These are phyloP conservation scores for Magallana angulata DNA, from an alignment of 1,140 invertebrate species.

Conservation along the genomic window DNA sequence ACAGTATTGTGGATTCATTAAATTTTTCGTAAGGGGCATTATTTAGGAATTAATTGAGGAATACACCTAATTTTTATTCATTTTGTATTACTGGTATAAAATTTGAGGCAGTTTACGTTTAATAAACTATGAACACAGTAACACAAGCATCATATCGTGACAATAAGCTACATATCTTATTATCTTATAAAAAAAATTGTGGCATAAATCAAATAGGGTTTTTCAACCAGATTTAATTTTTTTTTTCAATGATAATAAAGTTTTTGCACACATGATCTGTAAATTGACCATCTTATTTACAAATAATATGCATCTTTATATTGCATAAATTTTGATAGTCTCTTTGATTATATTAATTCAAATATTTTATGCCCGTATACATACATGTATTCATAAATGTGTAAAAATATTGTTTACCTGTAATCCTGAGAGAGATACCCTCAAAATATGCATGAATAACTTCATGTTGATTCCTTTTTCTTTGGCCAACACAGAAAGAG, in stretches of 20 bases:
- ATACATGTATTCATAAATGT: not conserved
- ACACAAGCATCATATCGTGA: too few species aligned
- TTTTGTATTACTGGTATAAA: too few species aligned
- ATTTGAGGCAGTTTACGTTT: too few species aligned
- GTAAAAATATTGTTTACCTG: not conserved
- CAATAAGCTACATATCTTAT: too few species aligned
- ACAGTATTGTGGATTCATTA: not conserved
- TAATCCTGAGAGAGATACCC: constrained; percentile 38
- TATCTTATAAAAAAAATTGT: too few species aligned
- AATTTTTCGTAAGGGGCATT: not conserved
- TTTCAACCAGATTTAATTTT: too few species aligned
- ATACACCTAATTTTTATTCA: not conserved
- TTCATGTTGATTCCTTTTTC: constrained; percentile 16
- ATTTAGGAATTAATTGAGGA: not conserved
- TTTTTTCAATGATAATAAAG: too few species aligned
- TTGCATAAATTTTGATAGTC: not conserved
- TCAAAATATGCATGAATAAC: constrained; percentile 21
- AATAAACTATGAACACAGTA: too few species aligned
- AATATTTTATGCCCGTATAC: not conserved
- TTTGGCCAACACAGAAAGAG: constrained; percentile 15
- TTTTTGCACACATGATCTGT: too few species aligned
- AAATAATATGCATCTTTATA: too few species aligned
- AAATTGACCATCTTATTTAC: too few species aligned
- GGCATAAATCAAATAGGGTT: too few species aligned
- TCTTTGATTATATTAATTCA: not conserved